A percentile compares a stretch with the other conserved stretches of the same genome.
phyloP scores from a whole-genome alignment of 1,140 invertebrate genomes.

The Archivesica marissinica region DNA sequence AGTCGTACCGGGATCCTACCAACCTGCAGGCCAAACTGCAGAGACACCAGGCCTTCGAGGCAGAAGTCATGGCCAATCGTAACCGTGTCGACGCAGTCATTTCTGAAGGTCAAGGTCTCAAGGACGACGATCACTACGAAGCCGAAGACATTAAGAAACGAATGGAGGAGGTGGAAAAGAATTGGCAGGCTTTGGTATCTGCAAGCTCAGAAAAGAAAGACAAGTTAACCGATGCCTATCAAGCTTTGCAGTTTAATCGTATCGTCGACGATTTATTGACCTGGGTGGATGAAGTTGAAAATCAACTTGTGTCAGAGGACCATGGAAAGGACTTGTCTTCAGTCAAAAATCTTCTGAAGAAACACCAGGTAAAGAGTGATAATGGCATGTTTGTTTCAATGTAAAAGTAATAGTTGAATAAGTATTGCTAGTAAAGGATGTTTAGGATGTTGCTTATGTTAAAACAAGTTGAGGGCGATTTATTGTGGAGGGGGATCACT shows the following conservation, averaged over 20 bases:
- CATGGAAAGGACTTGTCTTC: constrained; percentile 98
- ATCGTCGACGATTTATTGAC: constrained; percentile 96
- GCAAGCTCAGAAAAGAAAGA: constrained; percentile 96
- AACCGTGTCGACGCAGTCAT: constrained; percentile 97
- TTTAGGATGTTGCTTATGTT: too few relatives aligned
- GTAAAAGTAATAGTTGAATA: too few relatives aligned
- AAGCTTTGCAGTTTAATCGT: constrained; percentile 80
- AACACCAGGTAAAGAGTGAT: constrained; percentile 94
- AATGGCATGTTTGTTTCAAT: too few relatives aligned
- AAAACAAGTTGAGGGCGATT: too few relatives aligned
- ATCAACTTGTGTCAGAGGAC: constrained; percentile 97
- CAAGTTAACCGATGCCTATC: constrained; percentile 93
- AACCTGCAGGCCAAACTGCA: constrained; percentile 94
- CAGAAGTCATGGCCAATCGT: constrained; percentile 83
- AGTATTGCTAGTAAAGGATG: too few relatives aligned
- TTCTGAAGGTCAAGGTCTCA: constrained; percentile 87
- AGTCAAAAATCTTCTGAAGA: constrained; percentile 98
- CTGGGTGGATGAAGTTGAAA: constrained; percentile 99
- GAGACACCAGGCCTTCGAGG: constrained; percentile 98
- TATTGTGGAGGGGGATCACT: too few relatives aligned
- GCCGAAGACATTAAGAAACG: constrained; percentile 89
- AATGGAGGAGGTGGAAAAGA: constrained; percentile 93
- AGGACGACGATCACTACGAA: constrained; percentile 91
- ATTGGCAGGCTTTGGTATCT: constrained; percentile 95
- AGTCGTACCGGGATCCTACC: constrained; percentile 92